Base-by-base conservation (phyloP, 2,888 invertebrate species). In the Perizoma affinitatum region DNA sequence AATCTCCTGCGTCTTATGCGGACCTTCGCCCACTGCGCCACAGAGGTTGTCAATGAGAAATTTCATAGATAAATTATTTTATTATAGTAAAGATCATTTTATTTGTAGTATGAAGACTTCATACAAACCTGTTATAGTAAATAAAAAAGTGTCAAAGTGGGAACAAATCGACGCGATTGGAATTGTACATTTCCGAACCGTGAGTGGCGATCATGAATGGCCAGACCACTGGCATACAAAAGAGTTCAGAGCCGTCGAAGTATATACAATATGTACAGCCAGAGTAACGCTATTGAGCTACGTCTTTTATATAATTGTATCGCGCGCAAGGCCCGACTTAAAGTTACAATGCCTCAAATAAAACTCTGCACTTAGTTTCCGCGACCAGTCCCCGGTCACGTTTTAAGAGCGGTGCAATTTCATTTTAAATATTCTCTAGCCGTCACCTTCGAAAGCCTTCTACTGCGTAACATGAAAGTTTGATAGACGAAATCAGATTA, bases 381-480 rank as follows among this genome's bases (percentile, higher is more conserved):
- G 36, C 63, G 54, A 67, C 61, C 67, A 63, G 66, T 61, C 61
- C 60, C 67, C 56, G 67, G 74, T 72, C 72, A 73, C 74, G 71
- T 74, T 72, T 70, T 66, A 71, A 74, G 68, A 70, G 67, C 66
- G 62, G 56, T 71, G 73, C 72, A 72, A 70, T 74, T 76, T 73
- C 67, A 74, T 74, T 73, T 72, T 67, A 70, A n/a, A 70, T 69
- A 70, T 72, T 67, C 66, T 63, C 56, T 44, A 61, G 61, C 65
- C 55, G 54, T 58, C 59, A 61, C 60, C 65, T 48, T 54, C 4
- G 5, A 7, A 38, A 7, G 5, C 38, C 42, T 55, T 46, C 51
- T 64, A 52, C 62, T 61, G 45, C 10, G 47, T 58, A 61, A 48
- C 49, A 48, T 52, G 8, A 34, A 35, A 59, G 10, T 40, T 40